Conservation (phyloP, 1,140 invertebrate species). For the Drosophila rufa region DNA sequence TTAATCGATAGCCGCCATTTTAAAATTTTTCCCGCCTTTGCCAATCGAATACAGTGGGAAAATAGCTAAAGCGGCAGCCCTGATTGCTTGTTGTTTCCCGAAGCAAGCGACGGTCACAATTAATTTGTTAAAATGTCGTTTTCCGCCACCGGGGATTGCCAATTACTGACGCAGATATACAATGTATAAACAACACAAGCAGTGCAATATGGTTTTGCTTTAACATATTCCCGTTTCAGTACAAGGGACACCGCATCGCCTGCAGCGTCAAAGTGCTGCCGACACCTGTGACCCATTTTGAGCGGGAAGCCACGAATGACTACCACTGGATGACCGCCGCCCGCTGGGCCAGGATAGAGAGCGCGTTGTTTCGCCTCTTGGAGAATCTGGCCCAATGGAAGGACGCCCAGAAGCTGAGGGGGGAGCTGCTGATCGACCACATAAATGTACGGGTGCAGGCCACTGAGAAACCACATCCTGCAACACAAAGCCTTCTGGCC, state of each 20-base stretch:
- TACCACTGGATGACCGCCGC: conserved; percentile 63
- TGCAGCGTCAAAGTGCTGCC: conserved; percentile 60
- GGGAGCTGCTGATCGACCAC: conserved; percentile 49
- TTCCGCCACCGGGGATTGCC: conserved; percentile 36
- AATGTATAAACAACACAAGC: conserved; percentile 7
- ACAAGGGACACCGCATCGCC: conserved; percentile 33
- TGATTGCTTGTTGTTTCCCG: background rate
- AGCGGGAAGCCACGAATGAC: conserved; percentile 27
- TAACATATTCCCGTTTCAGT: conserved; percentile 24
- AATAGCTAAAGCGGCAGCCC: background rate
- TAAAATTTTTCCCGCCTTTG: too few relatives aligned
- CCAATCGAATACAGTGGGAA: too few relatives aligned
- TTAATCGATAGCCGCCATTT: too few relatives aligned
- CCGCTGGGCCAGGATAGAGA: conserved; percentile 52
- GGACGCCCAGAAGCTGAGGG: conserved; percentile 31
- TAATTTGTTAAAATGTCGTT: conserved; percentile 44
- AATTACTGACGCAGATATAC: conserved; percentile 53
- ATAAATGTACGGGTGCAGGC: conserved; percentile 43
- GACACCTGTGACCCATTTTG: conserved; percentile 19
- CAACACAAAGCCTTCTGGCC: conserved; percentile 6
- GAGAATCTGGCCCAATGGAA: conserved; percentile 12
- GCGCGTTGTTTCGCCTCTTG: conserved; percentile 30
- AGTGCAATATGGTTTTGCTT: background rate
- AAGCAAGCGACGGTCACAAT: background rate
- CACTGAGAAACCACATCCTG: conserved; percentile 3